Evolutionary conservation across 1,140 invertebrate species (phyloP), one percentile per base, ranked within the genome.

Genomic region (Metopolophium dirhodum): DNA sequence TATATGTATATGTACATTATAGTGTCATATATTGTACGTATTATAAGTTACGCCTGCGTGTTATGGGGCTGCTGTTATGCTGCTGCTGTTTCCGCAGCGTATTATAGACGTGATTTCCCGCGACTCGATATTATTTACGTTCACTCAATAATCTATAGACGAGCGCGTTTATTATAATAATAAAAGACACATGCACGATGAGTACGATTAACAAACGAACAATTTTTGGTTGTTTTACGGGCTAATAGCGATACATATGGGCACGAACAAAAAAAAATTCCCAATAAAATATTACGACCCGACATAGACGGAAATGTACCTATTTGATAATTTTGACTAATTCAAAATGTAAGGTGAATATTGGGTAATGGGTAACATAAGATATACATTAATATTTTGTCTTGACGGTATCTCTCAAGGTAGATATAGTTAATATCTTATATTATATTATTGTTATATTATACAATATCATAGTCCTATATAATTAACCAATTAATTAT

Each of bases 41-140:
- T 87, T 87, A 47, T 49, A 87, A 87, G 45, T 90, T 51, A 51
- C 49, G 49, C 88, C n/a, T 30, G 54, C 88, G 88, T 54, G 35
- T 90, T 90, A 90, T 41, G 37, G 51, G 37, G 88, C 37, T 89
- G 49, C 57, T 30, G 54, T 7, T 37, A 37, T 61, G 49, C 47
- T 51, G 83, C 85, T 87, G 85, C 41, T n/a, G 85, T 87, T 87
- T 87, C 41, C 85, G 11, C 26, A 30, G 45, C 20, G 22, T 41
- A 83, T 83, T 41, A 41, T 83, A 41, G 82, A 45, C 37, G 37
- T 83, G 82, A 41, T 83, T 83, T 41, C 20, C 82, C 35, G 18
- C 6, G 30, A n/a, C 30, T 77, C n/a, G 61, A 77, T 77, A 77
- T 77, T 77, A n/a, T 41, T 41, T 41, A 41, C n/a, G n/a, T 77